Base-by-base conservation (phyloP, 2,797 vertebrate genomes). In the Pelodytes ibericus region DNA sequence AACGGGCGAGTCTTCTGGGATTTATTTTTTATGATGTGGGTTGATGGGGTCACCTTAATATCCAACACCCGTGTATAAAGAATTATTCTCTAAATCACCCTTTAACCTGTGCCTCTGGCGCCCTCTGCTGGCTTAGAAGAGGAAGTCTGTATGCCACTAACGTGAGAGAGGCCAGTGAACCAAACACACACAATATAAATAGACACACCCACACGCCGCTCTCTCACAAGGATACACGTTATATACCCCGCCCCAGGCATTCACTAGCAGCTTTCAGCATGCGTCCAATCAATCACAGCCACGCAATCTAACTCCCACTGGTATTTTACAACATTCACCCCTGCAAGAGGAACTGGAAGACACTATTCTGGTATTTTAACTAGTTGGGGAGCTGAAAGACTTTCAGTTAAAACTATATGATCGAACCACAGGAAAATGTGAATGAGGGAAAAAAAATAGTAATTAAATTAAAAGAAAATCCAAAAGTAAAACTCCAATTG, bases 121-220 rank as follows among this genome's bases (percentile, higher is more conserved):
- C 33, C 5, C 5, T 5, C 33, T 36, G 33, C 33, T 5, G 13
- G 33, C 13, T 36, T 5, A 5, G 13, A 5, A 13, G 13, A 36
- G 33, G 33, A 36, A 36, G 13, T 36, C 13, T 36, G 13, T 49
- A 13, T 49, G 49, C 49, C 22, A 53, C n/a, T 22, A 41, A 39
- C 44, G 47, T 58, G 58, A 62, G 70, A 18, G 58, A 57, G 31
- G 25, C 26, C 22, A 20, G 16, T n/a, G 7, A 6, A 13, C 3
- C 13, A 5, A 6, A 66, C 69, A 36, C 64, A 79, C 59, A 73
- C 65, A 49, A 67, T 70, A 76, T 76, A 76, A 76, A 76, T 76
- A 76, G 41, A 51, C 62, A 30, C 72, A 74, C 36, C 26, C 73
- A 69, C 31, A 16, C 60, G 58, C 27, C 8, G 4, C 58, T 18